Percentiles rank a stretch among this genome's conserved stretches.
These are phyloP conservation scores for Ovis canadensis DNA, from an alignment of 2,113 vertebrate genomes.

Conservation along the genomic window DNA sequence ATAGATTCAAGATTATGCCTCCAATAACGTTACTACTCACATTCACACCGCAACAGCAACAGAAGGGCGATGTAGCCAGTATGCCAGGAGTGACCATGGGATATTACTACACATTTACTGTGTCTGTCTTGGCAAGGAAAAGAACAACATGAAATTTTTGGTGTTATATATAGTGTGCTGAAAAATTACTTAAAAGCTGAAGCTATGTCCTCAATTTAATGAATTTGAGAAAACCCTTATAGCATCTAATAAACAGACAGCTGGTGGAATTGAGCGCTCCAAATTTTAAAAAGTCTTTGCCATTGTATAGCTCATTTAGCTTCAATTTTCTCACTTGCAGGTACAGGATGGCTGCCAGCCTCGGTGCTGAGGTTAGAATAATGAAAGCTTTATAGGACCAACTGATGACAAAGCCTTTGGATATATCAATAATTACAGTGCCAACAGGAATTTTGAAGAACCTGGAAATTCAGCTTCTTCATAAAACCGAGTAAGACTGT, in stretches of 20 bases:
- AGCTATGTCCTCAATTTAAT: neutral
- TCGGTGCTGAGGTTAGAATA: neutral
- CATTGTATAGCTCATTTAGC: neutral
- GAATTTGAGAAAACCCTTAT: neutral
- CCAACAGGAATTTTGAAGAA: neutral
- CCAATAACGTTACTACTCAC: neutral
- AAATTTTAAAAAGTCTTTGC: neutral
- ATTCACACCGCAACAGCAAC: neutral
- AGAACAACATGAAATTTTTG: neutral
- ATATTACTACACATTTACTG: no score
- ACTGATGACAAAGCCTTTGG: neutral
- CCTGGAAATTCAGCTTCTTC: neutral
- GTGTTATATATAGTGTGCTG: neutral
- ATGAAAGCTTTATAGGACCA: neutral
- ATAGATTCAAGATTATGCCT: neutral
- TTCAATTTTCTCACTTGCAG: neutral
- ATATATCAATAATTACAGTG: neutral
- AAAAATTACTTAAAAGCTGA: neutral
- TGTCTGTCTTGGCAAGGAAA: neutral
- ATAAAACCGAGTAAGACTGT: neutral
- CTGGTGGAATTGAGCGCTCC: neutral
- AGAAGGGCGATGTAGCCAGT: neutral
- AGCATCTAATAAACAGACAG: neutral
- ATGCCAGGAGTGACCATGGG: neutral
- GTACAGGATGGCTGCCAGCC: no score